Base-by-base conservation (phyloP, 2,113 vertebrate genomes). In the Agapornis roseicollis region DNA sequence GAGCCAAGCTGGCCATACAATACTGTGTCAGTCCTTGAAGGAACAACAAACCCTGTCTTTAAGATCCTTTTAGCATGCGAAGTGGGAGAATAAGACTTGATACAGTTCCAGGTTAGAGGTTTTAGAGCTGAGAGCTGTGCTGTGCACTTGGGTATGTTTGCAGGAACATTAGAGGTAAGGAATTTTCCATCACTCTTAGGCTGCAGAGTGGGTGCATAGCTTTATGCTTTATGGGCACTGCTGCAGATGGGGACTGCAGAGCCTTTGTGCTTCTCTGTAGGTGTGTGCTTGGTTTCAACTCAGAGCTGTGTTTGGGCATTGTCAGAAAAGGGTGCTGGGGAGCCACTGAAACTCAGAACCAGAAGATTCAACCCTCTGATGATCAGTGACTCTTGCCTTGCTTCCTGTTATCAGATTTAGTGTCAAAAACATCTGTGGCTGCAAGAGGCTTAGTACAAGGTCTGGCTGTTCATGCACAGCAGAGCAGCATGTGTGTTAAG, bases 81-180 rank as follows among this genome's bases (percentile, higher is more conserved):
- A 78, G 44, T 39, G 1, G 69, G 55, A 91, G 80, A 94, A 64
- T 6, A 49, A 68, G 50, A 88, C 82, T 85, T 93, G 93, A 91
- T 93, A 37, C 18, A 1, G 85, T 85, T 96, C 94, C 94, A 96
- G 95, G 92, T 78, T 93, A 60, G 93, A 94, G 85, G 94, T 78
- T 91, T 95, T 41, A 61, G 80, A 88, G 72, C 95, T 84, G 80
- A 83, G 86, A 84, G 90, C 88, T 65, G 29, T 79, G 88, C 85
- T 88, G 80, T 92, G 88, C 39, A 12, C 82, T 94, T 79, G 69
- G 76, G 76, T 73, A 92, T 81, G 90, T 88, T 93, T 88, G 76
- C 88, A 78, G 92, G 80, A 94, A 72, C 52, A 1, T 86, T 88
- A 94, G 90, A 92, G 55, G 93, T 81, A 68, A 92, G 93, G 92